Evolutionary conservation across 2,888 invertebrate genomes (phyloP).

Genomic region (Agrotis clavis): DNA sequence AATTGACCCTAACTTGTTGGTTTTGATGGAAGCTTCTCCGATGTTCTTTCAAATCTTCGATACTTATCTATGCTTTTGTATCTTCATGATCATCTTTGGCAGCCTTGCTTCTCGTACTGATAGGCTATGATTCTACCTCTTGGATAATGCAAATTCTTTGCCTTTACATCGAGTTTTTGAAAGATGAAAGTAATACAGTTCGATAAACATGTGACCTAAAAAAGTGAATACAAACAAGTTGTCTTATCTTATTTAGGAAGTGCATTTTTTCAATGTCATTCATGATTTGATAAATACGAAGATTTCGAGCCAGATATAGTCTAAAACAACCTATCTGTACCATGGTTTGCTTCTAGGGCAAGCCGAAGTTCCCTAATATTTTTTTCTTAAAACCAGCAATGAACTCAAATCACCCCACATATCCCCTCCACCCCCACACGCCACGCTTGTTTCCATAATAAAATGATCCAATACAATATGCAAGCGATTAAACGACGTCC

Average conservation of each 20-base stretch:
- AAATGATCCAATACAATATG: slow-evolving; percentile 83
- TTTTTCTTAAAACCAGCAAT: slow-evolving; percentile 65
- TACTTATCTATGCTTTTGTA: too few species aligned
- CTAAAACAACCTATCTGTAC: too few species aligned
- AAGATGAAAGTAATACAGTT: neutral
- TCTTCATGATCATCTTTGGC: neutral
- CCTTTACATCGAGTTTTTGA: neutral
- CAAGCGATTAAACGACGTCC: slow-evolving; percentile 85
- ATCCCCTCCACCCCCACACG: slow-evolving; percentile 17
- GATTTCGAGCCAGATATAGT: neutral
- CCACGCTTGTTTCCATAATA: slow-evolving; percentile 74
- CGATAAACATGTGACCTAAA: neutral
- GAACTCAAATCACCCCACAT: slow-evolving; percentile 59
- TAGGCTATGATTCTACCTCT: neutral
- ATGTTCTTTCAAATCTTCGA: too few species aligned
- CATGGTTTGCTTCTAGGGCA: too few species aligned
- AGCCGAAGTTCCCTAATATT: too few species aligned
- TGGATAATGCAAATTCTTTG: neutral
- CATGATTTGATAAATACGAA: neutral
- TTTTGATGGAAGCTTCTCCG: too few species aligned
- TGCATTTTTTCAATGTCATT: neutral
- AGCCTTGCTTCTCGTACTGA: neutral
- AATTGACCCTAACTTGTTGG: too few species aligned
- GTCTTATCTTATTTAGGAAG: neutral
- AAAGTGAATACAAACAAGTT: neutral